Percentiles rank a stretch among this genome's conserved stretches.
Conservation (phyloP, 2,797 vertebrate species). For the Kryptolebias ocellatus region DNA sequence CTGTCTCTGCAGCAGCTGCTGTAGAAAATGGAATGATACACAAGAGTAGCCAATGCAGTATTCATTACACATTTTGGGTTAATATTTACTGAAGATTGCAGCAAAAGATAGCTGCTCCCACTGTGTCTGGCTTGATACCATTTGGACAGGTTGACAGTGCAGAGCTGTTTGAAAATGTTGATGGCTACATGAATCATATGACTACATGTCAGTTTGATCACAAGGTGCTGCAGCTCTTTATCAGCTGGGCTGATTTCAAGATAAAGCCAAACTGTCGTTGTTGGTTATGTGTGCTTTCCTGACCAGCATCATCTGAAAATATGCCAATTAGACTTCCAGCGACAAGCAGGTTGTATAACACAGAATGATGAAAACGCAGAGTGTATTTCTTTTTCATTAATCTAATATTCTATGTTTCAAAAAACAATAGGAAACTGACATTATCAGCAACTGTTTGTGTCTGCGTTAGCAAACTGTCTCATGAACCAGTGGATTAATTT, state of each 20-base stretch:
- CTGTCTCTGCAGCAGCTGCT: background rate
- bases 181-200: slow-evolving; percentile 5
- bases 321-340: background rate
- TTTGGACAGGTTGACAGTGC: slow-evolving; percentile 1
- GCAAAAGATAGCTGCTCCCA: background rate
- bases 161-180: slow-evolving; percentile 7
- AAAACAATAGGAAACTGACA: no score
- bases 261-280: background rate
- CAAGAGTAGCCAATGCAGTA: background rate
- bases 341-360: background rate
- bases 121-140: background rate
- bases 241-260: background rate
- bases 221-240: background rate
- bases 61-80: background rate
- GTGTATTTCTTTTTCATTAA: no score
- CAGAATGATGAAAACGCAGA: no score
- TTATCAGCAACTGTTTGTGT: no score
- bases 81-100: slow-evolving; percentile 2
- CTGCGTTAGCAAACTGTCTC: no score
- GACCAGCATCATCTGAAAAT: background rate
- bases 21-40: background rate
- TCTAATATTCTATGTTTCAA: no score
- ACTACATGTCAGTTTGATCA: slow-evolving; percentile 3
- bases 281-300: background rate
- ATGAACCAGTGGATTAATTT: no score